Conservation (phyloP, 2,113 vertebrate genomes). For the Oryctolagus cuniculus region DNA sequence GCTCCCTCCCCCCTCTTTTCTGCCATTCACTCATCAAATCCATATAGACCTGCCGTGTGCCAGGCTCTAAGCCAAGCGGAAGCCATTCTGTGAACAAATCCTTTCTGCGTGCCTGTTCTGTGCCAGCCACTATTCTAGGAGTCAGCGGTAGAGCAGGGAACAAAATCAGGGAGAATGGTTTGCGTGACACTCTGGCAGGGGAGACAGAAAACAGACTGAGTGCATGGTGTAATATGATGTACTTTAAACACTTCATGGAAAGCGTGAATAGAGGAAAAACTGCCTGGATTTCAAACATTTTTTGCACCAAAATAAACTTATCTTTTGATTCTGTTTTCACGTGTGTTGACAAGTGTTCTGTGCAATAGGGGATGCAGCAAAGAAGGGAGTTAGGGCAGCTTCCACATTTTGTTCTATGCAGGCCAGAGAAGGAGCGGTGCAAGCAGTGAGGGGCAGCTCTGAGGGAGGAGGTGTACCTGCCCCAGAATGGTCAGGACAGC, state of each 20-base stretch:
- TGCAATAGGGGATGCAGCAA: background rate
- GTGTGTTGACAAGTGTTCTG: background rate
- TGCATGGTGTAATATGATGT: too few species aligned
- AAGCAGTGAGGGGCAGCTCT: background rate
- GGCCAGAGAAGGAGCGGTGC: background rate
- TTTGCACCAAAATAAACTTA: too few species aligned
- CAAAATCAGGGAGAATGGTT: background rate
- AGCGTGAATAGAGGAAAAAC: too few species aligned
- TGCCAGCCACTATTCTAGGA: background rate
- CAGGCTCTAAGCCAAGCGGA: background rate
- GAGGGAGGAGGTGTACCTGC: rapidly evolving
- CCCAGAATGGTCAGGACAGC: rapidly evolving
- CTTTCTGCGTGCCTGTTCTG: background rate
- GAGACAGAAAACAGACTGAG: background rate
- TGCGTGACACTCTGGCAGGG: background rate
- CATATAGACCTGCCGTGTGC: background rate
- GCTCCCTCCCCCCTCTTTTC: too few species aligned
- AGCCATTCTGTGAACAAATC: background rate
- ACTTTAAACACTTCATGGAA: too few species aligned
- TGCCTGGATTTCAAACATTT: too few species aligned
- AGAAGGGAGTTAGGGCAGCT: background rate
- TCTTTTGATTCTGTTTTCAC: too few species aligned
- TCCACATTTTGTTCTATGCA: background rate
- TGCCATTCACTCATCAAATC: background rate
- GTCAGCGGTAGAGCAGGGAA: background rate